Conservation (phyloP, 2,888 invertebrate species). For the Serrognathus titanus region DNA sequence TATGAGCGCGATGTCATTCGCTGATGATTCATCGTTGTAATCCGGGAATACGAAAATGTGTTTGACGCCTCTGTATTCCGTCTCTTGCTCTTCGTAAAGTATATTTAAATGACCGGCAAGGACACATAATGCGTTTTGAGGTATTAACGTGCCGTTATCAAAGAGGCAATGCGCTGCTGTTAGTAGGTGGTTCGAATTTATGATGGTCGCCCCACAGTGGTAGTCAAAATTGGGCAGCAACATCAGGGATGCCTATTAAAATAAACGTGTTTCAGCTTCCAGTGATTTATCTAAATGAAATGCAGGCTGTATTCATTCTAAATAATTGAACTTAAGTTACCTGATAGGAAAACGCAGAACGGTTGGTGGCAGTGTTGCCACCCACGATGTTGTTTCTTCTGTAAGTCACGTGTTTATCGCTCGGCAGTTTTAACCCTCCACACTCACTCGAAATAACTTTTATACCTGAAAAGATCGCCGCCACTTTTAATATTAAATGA, state of each 20-base stretch:
- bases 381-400: too few relatives aligned
- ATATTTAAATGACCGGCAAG: not conserved
- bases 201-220: not conserved
- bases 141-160: not conserved
- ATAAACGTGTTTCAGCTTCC: too few relatives aligned
- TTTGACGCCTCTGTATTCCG: not conserved
- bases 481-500: too few relatives aligned
- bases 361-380: too few relatives aligned
- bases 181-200: not conserved
- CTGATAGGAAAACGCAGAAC: not conserved
- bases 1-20: not conserved
- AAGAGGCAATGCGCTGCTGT: constrained; percentile 2
- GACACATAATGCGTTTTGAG: not conserved
- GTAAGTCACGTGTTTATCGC: too few relatives aligned
- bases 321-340: not conserved
- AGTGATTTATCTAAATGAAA: too few relatives aligned
- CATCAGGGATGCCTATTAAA: not conserved
- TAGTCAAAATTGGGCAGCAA: constrained; percentile 4
- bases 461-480: too few relatives aligned
- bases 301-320: too few relatives aligned
- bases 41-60: not conserved
- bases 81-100: not conserved
- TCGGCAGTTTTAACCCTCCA: too few relatives aligned
- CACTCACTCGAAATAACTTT: too few relatives aligned
- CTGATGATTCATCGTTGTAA: not conserved